Evolutionary conservation across 2,888 invertebrate genomes (phyloP).

Genomic region (Clanis bilineata): DNA sequence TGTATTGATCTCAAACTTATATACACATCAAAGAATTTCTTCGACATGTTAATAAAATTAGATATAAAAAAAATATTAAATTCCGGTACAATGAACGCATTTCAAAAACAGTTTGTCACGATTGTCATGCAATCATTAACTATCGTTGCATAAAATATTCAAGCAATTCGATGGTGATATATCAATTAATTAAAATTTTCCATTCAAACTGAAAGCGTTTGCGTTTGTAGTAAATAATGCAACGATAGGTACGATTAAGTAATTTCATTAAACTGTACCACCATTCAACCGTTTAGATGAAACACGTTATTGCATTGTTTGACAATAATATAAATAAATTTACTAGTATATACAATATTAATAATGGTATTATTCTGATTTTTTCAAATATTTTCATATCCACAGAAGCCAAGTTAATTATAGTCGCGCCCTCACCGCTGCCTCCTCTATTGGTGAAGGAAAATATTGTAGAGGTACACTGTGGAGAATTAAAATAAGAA

Average conservation of each 20-base stretch:
- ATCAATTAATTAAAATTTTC: constrained; percentile 20
- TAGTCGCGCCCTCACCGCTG: too few species aligned
- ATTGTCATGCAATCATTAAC: constrained; percentile 25
- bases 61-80: constrained; percentile 10
- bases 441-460: too few species aligned
- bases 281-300: neutral
- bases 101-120: constrained; percentile 22
- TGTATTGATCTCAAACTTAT: too few species aligned
- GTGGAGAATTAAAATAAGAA: too few species aligned
- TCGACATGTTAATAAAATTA: neutral
- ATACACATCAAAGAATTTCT: too few species aligned
- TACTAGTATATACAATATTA: neutral
- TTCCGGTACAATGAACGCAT: constrained; percentile 11
- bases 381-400: too few species aligned
- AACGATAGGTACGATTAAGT: constrained; percentile 47
- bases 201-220: constrained; percentile 32
- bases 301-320: neutral
- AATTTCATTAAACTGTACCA: neutral
- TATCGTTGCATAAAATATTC: constrained; percentile 17
- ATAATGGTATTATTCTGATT: too few species aligned
- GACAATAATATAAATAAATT: neutral
- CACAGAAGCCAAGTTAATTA: too few species aligned
- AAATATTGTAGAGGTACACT: too few species aligned
- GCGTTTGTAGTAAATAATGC: constrained; percentile 32
- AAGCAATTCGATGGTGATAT: neutral